Percentiles rank a stretch among this genome's conserved stretches.
Evolutionary conservation across 2,888 invertebrate species (phyloP).

Genomic region (Ectobius pallidus): DNA sequence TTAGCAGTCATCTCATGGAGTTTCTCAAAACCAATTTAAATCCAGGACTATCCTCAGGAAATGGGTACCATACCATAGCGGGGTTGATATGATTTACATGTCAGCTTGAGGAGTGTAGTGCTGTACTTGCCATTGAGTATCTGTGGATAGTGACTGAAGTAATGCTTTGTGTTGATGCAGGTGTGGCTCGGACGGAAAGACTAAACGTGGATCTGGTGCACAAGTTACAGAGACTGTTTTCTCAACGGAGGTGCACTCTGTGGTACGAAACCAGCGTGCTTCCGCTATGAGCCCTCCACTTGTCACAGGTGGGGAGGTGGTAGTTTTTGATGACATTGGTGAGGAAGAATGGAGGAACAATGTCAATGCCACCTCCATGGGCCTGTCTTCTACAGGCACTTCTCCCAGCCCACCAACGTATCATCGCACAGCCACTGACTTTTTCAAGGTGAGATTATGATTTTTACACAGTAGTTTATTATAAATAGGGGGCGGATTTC

Average conservation of each 20-base stretch:
- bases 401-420: conserved; percentile 53
- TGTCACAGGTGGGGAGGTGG: conserved; percentile 77
- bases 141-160: background rate
- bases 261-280: conserved; percentile 57
- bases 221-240: conserved; percentile 66
- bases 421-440: conserved; percentile 56
- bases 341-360: conserved; percentile 55
- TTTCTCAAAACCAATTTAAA: no score
- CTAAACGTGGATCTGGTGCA: conserved; percentile 48
- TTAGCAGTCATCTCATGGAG: no score
- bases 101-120: no score
- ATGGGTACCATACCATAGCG: no score
- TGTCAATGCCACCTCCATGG: background rate
- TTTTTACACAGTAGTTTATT: background rate
- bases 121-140: no score
- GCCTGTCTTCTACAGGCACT: conserved; percentile 48
- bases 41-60: no score
- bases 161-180: conserved; percentile 16
- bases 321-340: conserved; percentile 85
- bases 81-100: no score
- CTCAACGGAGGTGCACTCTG: conserved; percentile 65
- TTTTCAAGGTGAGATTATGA: conserved; percentile 54
- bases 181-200: conserved; percentile 51
- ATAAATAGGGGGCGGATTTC: no score
- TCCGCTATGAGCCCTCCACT: conserved; percentile 56